Percentiles rank a stretch among this genome's conserved stretches.
phyloP scores from a whole-genome alignment of 1,140 invertebrate genomes.

The Eufriesea mexicana region DNA sequence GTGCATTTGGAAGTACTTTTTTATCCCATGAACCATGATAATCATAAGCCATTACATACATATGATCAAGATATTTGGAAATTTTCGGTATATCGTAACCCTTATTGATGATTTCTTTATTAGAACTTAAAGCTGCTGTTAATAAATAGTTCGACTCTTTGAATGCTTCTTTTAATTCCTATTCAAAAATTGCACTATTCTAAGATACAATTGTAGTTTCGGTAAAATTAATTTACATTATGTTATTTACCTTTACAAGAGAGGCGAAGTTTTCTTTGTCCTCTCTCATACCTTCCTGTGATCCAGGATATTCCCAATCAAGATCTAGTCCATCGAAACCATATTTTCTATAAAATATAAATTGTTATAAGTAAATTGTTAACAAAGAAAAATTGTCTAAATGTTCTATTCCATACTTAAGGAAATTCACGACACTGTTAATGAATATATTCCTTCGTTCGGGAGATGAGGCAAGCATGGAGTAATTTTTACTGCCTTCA shows the following conservation, averaged over 20 bases:
- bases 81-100: constrained; percentile 90
- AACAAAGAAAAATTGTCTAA: background rate
- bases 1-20: constrained; percentile 89
- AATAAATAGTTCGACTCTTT: constrained; percentile 83
- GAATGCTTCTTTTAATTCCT: constrained; percentile 87
- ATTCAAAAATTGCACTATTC: background rate
- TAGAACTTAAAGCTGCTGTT: constrained; percentile 90
- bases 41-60: constrained; percentile 96
- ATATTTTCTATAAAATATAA: constrained; percentile 84
- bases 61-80: constrained; percentile 89
- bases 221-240: background rate
- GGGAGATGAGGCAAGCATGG: constrained; percentile 86
- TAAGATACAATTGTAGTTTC: background rate
- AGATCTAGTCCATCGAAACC: constrained; percentile 93
- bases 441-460: constrained; percentile 85
- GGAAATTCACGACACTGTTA: constrained; percentile 84
- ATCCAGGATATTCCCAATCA: constrained; percentile 91
- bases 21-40: constrained; percentile 93
- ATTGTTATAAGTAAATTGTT: background rate
- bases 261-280: constrained; percentile 91
- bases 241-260: constrained; percentile 81
- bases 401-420: constrained; percentile 81
- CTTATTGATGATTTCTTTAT: constrained; percentile 86
- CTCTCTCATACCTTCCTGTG: constrained; percentile 86
- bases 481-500: constrained; percentile 92